phyloP scores from a whole-genome alignment of 2,888 invertebrate species.

The Stegophylla sp. region DNA sequence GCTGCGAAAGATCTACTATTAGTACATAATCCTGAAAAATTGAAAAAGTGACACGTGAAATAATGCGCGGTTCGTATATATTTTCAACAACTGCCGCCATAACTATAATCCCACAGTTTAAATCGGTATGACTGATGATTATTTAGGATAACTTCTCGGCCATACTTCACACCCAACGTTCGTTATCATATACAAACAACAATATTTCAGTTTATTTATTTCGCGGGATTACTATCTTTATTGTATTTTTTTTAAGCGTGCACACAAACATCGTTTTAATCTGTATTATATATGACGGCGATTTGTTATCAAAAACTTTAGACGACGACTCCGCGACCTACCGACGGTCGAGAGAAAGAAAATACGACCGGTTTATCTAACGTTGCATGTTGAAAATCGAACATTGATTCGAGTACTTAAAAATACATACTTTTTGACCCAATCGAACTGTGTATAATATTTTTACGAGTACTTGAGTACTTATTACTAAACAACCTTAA shows the following conservation, averaged over 20 bases:
- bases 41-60: conserved; percentile 16
- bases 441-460: too few relatives aligned
- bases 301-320: too few relatives aligned
- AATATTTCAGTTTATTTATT: neutral
- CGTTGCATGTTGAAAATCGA: too few relatives aligned
- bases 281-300: too few relatives aligned
- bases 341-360: too few relatives aligned
- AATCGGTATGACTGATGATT: conserved; percentile 30
- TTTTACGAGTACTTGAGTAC: too few relatives aligned
- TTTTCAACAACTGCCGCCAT: neutral
- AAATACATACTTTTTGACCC: too few relatives aligned
- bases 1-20: conserved; percentile 13
- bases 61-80: conserved; percentile 21
- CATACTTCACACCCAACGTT: neutral
- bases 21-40: conserved; percentile 47
- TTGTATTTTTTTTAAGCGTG: neutral
- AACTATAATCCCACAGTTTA: conserved; percentile 8
- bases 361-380: too few relatives aligned
- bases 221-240: neutral
- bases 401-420: too few relatives aligned
- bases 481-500: too few relatives aligned
- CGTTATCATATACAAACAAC: conserved; percentile 6
- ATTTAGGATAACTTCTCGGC: conserved; percentile 35
- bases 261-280: neutral
- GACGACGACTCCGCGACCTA: too few relatives aligned